Base-by-base conservation (phyloP, 1,140 invertebrate genomes). In the Zophobas morio region DNA sequence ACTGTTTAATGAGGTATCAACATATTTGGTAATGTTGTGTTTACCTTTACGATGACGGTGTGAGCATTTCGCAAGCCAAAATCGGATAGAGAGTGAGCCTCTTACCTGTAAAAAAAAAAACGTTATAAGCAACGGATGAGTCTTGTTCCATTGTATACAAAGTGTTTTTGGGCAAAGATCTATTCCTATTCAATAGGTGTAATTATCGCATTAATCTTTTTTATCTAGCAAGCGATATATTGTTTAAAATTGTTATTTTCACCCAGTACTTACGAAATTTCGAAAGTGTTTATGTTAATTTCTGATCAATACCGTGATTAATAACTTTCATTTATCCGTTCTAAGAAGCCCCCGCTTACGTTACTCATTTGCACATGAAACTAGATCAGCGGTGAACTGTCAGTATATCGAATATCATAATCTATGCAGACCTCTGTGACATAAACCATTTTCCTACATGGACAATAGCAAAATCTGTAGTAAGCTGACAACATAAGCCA, bases 251-350 rank as follows among this genome's bases (percentile, higher is more conserved):
- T 66, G 8, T 32, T 42, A 66, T 66, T 66, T 66, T 66, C 39
- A 66, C 60, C 39, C 37, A 32, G 60, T 37, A 33, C 51, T 81
- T 79, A 77, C 80, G 80, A 81, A 81, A 81, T 81, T 79, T 81
- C 76, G 80, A 81, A 81, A 81, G 80, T 81, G 80, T 76, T 79
- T 81, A 81, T 79, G 79, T 74, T 78, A 80, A 80, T 80, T 80
- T 72, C 70, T 66, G 79, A 80, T 75, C 75, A 70, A 76, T 74
- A 73, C 77, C 60, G 56, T 79, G 78, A 79, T 79, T 79, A 79
- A 77, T 79, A 79, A 79, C 78, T 79, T 79, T 79, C 78, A 79
- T 79, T 79, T 79, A 42, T 66, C 36, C 39, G 20, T 66, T 66
- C 60, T 39, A 33, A 66, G 60, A 66, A 66, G 37, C 60, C 37